Conservation (phyloP, 2,888 invertebrate species). For the Strigamia transsilvanica region DNA sequence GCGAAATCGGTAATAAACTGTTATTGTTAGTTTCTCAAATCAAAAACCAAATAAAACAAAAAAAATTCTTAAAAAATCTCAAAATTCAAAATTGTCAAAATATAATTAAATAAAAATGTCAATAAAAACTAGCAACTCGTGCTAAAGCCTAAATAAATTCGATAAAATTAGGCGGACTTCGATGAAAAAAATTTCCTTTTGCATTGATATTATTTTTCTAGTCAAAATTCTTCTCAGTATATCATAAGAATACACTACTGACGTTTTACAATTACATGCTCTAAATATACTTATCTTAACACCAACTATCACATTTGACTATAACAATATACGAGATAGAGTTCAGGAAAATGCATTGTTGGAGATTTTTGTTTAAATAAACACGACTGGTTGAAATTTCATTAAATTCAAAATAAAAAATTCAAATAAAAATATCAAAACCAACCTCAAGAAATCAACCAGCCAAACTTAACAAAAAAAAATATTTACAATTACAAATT, state of each 20-base stretch:
- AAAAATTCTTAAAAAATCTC: no score
- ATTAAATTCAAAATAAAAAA: neutral
- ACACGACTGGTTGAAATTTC: neutral
- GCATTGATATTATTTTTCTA: slow-evolving; percentile 33
- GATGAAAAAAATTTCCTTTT: neutral
- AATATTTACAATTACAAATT: neutral
- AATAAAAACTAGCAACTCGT: no score
- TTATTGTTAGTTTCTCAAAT: no score
- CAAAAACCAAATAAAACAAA: no score
- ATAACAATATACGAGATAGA: neutral
- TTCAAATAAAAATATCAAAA: neutral
- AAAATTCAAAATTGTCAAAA: no score
- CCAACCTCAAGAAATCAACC: neutral
- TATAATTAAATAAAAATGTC: no score
- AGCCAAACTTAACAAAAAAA: neutral
- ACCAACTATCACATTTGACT: slow-evolving; percentile 2
- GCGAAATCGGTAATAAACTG: no score
- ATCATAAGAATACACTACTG: neutral
- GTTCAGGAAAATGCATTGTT: slow-evolving; percentile 22
- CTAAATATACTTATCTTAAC: neutral
- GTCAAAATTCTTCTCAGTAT: slow-evolving; percentile 15
- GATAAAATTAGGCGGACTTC: neutral
- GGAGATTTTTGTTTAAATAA: slow-evolving; percentile 9
- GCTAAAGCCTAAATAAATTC: neutral
- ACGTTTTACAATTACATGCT: slow-evolving; percentile 15